Conservation (phyloP, 37 sponge, comb jelly and placozoan species). For the Chondrosia reniformis region DNA sequence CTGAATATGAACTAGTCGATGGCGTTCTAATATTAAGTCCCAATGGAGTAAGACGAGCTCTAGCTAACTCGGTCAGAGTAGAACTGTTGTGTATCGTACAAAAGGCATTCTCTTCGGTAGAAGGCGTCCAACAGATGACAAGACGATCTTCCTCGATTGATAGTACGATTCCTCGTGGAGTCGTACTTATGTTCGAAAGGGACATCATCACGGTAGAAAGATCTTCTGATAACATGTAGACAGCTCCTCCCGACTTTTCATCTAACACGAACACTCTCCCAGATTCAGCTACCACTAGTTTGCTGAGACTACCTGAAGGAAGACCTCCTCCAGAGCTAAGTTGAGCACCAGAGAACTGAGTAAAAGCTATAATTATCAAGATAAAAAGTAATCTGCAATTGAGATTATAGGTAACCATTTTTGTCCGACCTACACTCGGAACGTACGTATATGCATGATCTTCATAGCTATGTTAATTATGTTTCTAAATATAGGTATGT, state of each 20-base stretch:
- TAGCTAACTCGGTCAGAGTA: not conserved
- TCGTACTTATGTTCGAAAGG: not conserved
- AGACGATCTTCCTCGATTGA: not conserved
- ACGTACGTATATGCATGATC: too few species aligned
- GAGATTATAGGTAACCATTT: too few species aligned
- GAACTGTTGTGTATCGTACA: not conserved
- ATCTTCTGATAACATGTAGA: not conserved
- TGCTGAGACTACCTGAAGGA: not conserved
- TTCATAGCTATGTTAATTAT: too few species aligned
- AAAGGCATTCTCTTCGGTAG: not conserved
- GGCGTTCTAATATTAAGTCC: not conserved
- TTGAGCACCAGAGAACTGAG: not conserved
- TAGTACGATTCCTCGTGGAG: not conserved
- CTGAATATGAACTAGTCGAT: not conserved
- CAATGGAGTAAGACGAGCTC: not conserved
- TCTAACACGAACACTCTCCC: conserved; percentile 8
- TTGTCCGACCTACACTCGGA: too few species aligned
- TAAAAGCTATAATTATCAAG: not conserved
- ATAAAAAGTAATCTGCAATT: not conserved
- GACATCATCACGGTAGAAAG: not conserved
- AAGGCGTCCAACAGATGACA: not conserved
- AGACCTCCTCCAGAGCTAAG: not conserved
- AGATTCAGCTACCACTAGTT: not conserved
- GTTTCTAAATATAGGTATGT: too few species aligned
- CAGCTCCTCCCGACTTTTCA: not conserved